phyloP scores from a whole-genome alignment of 1,140 invertebrate species.

The Conopomorpha cramerella region DNA sequence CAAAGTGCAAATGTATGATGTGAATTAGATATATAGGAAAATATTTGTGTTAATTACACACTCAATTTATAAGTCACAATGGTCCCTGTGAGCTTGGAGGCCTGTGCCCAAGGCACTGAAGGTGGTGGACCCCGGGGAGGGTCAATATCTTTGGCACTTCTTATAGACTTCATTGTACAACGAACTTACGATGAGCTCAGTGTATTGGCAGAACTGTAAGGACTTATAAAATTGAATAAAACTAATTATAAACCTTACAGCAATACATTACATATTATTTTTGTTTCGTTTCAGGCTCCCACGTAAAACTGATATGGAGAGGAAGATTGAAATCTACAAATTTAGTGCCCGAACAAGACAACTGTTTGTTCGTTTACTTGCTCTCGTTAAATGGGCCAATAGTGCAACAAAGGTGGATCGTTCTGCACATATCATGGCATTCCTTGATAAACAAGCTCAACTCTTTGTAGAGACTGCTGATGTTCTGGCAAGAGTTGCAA shows the following conservation, averaged over 20 bases:
- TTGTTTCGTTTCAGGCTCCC: conserved; percentile 77
- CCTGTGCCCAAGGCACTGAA: conserved; percentile 44
- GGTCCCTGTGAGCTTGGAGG: conserved; percentile 56
- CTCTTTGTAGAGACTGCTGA: conserved; percentile 97
- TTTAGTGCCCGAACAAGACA: conserved; percentile 94
- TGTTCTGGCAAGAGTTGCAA: conserved; percentile 89
- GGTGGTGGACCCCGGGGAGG: conserved; percentile 60
- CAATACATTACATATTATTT: too few relatives aligned
- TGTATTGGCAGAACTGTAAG: conserved; percentile 94
- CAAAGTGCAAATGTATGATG: too few relatives aligned
- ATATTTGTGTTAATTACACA: too few relatives aligned
- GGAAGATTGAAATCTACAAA: conserved; percentile 98
- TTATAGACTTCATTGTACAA: conserved; percentile 96
- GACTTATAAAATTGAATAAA: conserved; percentile 16
- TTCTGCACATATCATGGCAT: conserved; percentile 94
- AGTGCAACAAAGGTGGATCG: conserved; percentile 97
- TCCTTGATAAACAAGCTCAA: conserved; percentile 94
- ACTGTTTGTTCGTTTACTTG: conserved; percentile 90
- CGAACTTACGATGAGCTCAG: conserved; percentile 96
- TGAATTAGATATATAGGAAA: too few relatives aligned
- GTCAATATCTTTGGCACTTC: conserved; percentile 83
- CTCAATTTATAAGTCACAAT: conserved; percentile 24
- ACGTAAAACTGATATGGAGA: conserved; percentile 96
- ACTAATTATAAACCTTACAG: too few relatives aligned
- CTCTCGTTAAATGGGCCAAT: conserved; percentile 97